Conservation (phyloP, 2,888 invertebrate species). For the Caenorhabditis afra region DNA sequence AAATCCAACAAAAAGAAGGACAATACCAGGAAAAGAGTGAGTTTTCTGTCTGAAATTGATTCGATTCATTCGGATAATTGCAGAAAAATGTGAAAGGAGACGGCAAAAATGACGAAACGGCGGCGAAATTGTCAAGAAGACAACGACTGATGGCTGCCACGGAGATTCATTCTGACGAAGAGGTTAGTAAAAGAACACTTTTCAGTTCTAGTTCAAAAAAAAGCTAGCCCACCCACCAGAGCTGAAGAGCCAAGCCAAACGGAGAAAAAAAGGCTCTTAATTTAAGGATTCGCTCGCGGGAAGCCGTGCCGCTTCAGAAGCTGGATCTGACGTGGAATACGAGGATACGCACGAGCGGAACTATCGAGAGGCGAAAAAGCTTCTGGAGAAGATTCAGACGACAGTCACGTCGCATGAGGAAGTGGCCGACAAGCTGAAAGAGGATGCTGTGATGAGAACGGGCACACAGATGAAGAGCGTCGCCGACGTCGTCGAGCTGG, state of each 20-base stretch:
- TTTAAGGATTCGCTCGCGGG: conserved; percentile 61
- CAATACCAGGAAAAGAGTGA: conserved; percentile 37
- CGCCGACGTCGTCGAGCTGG: conserved; percentile 67
- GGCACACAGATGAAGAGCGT: conserved; percentile 68
- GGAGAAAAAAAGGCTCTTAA: too few relatives aligned
- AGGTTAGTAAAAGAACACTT: conserved; percentile 36
- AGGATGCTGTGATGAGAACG: conserved; percentile 67
- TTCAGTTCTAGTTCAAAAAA: too few relatives aligned
- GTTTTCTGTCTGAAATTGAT: conserved; percentile 8
- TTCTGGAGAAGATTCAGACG: conserved; percentile 73
- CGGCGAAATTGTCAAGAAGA: conserved; percentile 59
- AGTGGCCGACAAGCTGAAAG: conserved; percentile 62
- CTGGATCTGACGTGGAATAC: conserved; percentile 70
- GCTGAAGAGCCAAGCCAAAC: too few relatives aligned
- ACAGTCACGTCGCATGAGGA: conserved; percentile 54
- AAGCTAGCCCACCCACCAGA: too few relatives aligned
- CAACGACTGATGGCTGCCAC: conserved; percentile 63
- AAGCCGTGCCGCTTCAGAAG: conserved; percentile 51
- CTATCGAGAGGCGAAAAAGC: conserved; percentile 73
- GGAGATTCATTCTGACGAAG: conserved; percentile 65
- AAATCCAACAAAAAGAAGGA: conserved; percentile 30
- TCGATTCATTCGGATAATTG: conserved; percentile 2
- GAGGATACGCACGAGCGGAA: conserved; percentile 74
- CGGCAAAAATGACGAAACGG: conserved; percentile 54
- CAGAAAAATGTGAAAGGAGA: conserved; percentile 48